Conservation (phyloP, 2,113 vertebrate species). For the Columba livia region DNA sequence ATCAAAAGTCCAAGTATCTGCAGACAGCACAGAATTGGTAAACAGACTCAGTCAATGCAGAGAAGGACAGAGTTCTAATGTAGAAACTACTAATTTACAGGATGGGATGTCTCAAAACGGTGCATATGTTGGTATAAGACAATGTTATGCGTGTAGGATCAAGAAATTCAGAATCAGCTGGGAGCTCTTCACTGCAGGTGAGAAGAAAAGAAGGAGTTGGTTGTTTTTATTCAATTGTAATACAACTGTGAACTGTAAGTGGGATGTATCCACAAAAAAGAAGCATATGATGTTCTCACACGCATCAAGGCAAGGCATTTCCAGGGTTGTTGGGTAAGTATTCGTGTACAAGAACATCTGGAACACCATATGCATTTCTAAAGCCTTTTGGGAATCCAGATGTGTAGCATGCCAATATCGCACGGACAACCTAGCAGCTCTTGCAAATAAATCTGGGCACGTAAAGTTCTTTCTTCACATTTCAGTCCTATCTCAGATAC, state of each 20-base stretch:
- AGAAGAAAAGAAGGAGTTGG: neutral
- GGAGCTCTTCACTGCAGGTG: neutral
- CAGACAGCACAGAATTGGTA: neutral
- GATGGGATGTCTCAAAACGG: neutral
- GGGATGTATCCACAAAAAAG: neutral
- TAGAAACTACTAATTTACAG: neutral
- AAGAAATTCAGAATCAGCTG: neutral
- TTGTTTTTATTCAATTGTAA: neutral
- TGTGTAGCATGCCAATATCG: accelerated
- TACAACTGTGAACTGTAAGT: neutral
- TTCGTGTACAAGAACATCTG: neutral
- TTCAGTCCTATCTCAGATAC: constrained; percentile 23
- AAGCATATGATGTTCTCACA: neutral
- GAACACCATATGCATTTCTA: neutral
- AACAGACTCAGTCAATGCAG: neutral
- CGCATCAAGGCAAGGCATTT: neutral
- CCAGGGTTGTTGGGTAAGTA: neutral
- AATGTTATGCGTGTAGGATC: neutral
- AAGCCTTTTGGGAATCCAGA: constrained; percentile 15
- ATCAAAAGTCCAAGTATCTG: neutral
- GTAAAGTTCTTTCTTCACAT: constrained; percentile 13
- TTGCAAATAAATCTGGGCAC: neutral
- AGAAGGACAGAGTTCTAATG: neutral
- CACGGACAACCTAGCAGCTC: neutral
- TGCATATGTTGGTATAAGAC: neutral